These are phyloP conservation scores for Osmerus eperlanus DNA, from an alignment of 2,113 vertebrate genomes.

Conservation along the genomic window DNA sequence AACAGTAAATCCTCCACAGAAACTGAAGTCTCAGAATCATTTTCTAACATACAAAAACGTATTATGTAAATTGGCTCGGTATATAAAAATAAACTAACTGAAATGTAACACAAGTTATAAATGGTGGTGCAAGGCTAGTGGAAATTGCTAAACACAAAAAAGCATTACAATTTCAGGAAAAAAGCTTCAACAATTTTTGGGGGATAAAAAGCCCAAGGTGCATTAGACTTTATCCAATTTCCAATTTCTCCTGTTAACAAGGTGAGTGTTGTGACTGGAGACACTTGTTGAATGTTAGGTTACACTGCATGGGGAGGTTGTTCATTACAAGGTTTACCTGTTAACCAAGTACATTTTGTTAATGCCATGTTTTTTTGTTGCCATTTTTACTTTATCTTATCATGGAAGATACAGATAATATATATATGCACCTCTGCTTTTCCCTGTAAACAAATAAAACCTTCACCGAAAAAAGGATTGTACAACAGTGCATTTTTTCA, in stretches of 20 bases:
- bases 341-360: conserved; percentile 59
- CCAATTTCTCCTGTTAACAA: conserved; percentile 75
- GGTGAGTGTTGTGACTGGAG: conserved; percentile 65
- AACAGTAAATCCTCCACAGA: conserved; percentile 57
- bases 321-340: conserved; percentile 71
- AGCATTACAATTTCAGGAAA: conserved; percentile 81
- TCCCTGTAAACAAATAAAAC: conserved; percentile 80
- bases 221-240: conserved; percentile 74
- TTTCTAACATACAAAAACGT: conserved; percentile 73
- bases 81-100: conserved; percentile 86
- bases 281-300: conserved; percentile 66
- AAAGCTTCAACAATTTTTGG: conserved; percentile 73
- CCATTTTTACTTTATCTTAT: conserved; percentile 71
- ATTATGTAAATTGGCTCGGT: conserved; percentile 88
- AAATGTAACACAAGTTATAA: conserved; percentile 91
- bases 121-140: conserved; percentile 83
- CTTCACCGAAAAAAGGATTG: conserved; percentile 82
- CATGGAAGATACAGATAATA: conserved; percentile 56
- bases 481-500: conserved; percentile 73
- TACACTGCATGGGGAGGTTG: conserved; percentile 74
- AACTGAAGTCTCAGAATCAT: conserved; percentile 70
- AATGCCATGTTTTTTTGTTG: conserved; percentile 66
- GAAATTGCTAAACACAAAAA: conserved; percentile 80
- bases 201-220: conserved; percentile 81
- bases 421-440: conserved; percentile 33